phyloP scores from a whole-genome alignment of 35 echinoderm and acorn worm species.

The Hemicentrotus pulcherrimus region DNA sequence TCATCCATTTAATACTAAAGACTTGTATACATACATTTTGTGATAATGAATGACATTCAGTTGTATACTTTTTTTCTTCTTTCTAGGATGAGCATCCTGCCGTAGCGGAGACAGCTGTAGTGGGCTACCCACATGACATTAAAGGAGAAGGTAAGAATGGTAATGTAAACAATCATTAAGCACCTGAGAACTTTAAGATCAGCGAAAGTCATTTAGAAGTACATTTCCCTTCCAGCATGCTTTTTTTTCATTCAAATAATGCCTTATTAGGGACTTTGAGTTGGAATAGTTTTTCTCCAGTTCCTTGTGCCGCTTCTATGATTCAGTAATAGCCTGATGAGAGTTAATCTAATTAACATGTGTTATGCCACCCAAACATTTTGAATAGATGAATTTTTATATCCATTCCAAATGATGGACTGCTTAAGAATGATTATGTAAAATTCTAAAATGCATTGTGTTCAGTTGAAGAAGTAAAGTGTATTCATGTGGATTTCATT shows the following conservation, averaged over 20 bases:
- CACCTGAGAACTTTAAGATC: neutral
- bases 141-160: slow-evolving; percentile 97
- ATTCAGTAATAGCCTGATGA: neutral
- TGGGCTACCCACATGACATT: slow-evolving; percentile 95
- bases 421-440: too few species aligned
- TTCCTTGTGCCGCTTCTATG: neutral
- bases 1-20: neutral
- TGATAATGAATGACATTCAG: neutral
- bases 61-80: neutral
- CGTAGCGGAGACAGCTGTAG: slow-evolving; percentile 97
- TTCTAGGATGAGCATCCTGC: slow-evolving; percentile 93
- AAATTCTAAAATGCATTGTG: neutral
- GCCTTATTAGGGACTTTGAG: too few species aligned
- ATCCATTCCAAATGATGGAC: too few species aligned
- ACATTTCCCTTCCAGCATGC: too few species aligned
- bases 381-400: too few species aligned
- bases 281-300: neutral
- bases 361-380: neutral
- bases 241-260: too few species aligned
- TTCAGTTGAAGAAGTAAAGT: neutral
- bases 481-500: neutral
- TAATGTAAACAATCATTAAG: neutral
- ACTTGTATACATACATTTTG: too few species aligned
- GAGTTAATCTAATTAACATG: neutral
- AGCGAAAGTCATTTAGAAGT: neutral